Conservation (phyloP, 2,113 vertebrate genomes). For the Larimichthys polyactis region DNA sequence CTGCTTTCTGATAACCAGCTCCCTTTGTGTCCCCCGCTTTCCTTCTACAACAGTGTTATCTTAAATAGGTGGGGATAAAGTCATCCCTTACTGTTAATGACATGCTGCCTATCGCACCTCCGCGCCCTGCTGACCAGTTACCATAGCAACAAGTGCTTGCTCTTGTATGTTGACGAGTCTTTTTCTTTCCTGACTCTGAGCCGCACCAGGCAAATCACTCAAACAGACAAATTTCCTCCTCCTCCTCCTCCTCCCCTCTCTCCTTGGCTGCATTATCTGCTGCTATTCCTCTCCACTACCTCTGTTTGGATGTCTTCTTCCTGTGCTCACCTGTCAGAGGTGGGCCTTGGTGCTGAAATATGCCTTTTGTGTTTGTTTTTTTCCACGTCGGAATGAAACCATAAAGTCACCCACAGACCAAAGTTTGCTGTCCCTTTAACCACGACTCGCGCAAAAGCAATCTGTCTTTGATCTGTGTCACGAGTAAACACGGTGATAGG, state of each 20-base stretch:
- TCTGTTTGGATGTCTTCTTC: conserved; percentile 48
- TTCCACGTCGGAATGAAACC: conserved; percentile 42
- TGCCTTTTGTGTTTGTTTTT: conserved; percentile 29
- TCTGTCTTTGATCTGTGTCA: conserved; percentile 74
- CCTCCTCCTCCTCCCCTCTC: not conserved
- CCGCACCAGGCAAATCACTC: conserved; percentile 33
- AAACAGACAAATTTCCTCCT: conserved; percentile 32
- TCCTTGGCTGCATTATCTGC: conserved; percentile 28
- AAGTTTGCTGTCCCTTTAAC: conserved; percentile 25
- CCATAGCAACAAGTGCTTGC: conserved; percentile 54
- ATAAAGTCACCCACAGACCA: conserved; percentile 51
- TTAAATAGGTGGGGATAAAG: conserved; percentile 4
- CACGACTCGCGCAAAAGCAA: conserved; percentile 41
- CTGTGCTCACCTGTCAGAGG: conserved; percentile 62
- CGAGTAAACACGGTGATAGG: conserved; percentile 67
- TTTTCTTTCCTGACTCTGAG: conserved; percentile 44
- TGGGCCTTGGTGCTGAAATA: conserved; percentile 41
- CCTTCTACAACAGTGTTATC: conserved; percentile 23
- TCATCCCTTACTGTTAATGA: conserved; percentile 54
- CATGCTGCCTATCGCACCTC: conserved; percentile 48
- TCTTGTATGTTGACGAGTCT: conserved; percentile 21
- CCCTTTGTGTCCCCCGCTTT: conserved; percentile 18
- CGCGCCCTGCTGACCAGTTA: conserved; percentile 40
- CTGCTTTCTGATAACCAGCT: conserved; percentile 26
- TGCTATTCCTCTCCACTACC: conserved; percentile 30